Percentiles rank a stretch among this genome's conserved stretches.
Conservation (phyloP, 1,140 invertebrate genomes). For the Lanistes nyassanus region DNA sequence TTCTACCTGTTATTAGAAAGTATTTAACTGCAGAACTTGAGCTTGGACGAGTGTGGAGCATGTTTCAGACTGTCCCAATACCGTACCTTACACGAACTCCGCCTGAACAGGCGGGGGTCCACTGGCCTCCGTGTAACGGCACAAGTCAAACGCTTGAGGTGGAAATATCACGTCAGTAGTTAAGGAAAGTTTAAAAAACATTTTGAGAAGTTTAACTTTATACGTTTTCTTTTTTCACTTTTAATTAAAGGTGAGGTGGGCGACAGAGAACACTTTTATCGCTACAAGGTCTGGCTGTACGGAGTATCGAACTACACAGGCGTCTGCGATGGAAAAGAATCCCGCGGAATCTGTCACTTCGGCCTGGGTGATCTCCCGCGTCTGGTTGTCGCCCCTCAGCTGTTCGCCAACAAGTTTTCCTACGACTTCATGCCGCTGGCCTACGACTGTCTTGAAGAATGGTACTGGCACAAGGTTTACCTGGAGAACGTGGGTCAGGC, state of each 20-base stretch:
- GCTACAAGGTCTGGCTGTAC: constrained; percentile 27
- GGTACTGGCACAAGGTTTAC: constrained; percentile 21
- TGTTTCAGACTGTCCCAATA: no score
- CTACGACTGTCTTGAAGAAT: constrained; percentile 26
- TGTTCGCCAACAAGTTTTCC: constrained; percentile 43
- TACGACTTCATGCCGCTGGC: constrained; percentile 21
- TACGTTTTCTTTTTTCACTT: background rate
- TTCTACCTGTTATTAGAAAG: no score
- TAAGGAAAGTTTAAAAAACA: no score
- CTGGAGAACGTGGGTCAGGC: constrained; percentile 1
- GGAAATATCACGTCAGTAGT: no score
- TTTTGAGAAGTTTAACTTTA: no score
- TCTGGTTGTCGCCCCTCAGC: constrained; percentile 15
- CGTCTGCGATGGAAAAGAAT: constrained; percentile 23
- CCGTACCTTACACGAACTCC: no score
- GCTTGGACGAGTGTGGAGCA: no score
- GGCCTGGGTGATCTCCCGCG: constrained; percentile 28
- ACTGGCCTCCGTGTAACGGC: no score
- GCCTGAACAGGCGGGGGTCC: no score
- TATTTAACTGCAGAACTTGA: no score
- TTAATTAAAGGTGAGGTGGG: background rate
- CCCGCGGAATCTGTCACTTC: constrained; percentile 30
- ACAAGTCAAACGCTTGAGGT: no score
- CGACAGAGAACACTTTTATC: background rate
- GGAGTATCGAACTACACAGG: background rate